A percentile compares a stretch with the other conserved stretches of the same genome.
phyloP scores from a whole-genome alignment of 1,140 invertebrate genomes.

The Neodiprion fabricii region DNA sequence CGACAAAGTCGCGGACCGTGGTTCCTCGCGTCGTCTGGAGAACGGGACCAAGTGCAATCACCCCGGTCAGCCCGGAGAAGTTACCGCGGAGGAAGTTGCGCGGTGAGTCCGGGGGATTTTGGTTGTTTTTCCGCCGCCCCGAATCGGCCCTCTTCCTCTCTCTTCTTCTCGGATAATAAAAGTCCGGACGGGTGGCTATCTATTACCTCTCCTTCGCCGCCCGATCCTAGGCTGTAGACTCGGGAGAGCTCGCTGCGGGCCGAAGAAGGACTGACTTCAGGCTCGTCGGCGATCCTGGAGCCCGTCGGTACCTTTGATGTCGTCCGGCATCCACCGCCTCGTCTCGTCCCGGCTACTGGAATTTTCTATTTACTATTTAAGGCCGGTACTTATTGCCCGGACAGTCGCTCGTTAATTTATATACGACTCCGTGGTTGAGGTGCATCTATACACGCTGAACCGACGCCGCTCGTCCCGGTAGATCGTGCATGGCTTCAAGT shows the following conservation, averaged over 20 bases:
- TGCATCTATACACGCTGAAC: neutral
- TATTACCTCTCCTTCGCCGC: constrained; percentile 37
- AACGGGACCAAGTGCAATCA: too few relatives aligned
- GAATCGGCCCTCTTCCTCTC: constrained; percentile 34
- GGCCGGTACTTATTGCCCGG: constrained; percentile 37
- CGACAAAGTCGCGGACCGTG: neutral
- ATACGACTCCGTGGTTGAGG: constrained; percentile 9
- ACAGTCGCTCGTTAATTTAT: constrained; percentile 41
- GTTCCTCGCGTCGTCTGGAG: too few relatives aligned
- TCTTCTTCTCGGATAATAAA: constrained; percentile 37
- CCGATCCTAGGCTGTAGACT: constrained; percentile 10
- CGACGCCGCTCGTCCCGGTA: neutral
- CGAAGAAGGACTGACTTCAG: constrained; percentile 28
- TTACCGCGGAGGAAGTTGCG: neutral
- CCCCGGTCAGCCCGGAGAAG: too few relatives aligned
- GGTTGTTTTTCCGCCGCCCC: too few relatives aligned
- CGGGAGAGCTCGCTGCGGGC: constrained; percentile 22
- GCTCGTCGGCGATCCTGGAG: constrained; percentile 21
- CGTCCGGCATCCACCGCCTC: constrained; percentile 24
- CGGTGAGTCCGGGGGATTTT: neutral
- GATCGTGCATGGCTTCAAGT: too few relatives aligned
- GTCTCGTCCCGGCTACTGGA: constrained; percentile 43
- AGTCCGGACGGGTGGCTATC: constrained; percentile 45
- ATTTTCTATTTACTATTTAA: constrained; percentile 54
- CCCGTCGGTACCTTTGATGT: constrained; percentile 35